phyloP scores from a whole-genome alignment of 2,113 vertebrate species.

The Hymenochirus boettgeri region DNA sequence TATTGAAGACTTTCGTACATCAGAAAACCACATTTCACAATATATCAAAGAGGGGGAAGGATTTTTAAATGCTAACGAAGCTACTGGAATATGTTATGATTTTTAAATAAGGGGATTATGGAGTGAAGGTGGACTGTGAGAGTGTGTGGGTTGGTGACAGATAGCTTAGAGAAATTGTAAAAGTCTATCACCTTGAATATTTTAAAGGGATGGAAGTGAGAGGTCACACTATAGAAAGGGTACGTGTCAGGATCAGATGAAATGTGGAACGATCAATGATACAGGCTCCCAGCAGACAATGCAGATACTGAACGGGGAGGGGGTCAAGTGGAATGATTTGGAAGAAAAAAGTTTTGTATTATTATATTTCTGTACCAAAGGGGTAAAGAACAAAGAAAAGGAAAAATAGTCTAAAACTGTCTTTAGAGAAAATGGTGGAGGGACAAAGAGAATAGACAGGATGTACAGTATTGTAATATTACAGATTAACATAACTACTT shows the following conservation, averaged over 20 bases:
- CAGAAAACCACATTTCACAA: conserved; percentile 35
- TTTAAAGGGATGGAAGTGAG: neutral
- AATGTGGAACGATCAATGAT: neutral
- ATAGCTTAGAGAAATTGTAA: neutral
- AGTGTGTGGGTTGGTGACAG: conserved; percentile 1
- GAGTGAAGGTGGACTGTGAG: conserved; percentile 1
- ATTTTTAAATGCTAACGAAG: conserved; percentile 17
- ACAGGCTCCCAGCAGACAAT: neutral
- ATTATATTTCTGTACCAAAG: too few relatives aligned
- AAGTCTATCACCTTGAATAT: conserved; percentile 8
- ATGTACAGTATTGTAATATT: conserved; percentile 21
- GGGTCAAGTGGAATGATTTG: too few relatives aligned
- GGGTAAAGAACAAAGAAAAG: neutral
- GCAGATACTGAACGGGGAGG: neutral
- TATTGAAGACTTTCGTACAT: conserved; percentile 38
- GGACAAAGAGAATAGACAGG: neutral
- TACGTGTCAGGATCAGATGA: neutral
- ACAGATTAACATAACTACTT: conserved; percentile 13
- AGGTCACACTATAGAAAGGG: neutral
- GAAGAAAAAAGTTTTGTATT: too few relatives aligned
- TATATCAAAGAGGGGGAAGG: conserved; percentile 34
- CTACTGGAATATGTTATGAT: conserved; percentile 9
- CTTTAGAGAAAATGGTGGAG: neutral
- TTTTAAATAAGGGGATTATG: conserved; percentile 30
- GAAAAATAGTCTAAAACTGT: neutral